phyloP scores from a whole-genome alignment of 2,888 invertebrate species.

The Eurytoma californica region DNA sequence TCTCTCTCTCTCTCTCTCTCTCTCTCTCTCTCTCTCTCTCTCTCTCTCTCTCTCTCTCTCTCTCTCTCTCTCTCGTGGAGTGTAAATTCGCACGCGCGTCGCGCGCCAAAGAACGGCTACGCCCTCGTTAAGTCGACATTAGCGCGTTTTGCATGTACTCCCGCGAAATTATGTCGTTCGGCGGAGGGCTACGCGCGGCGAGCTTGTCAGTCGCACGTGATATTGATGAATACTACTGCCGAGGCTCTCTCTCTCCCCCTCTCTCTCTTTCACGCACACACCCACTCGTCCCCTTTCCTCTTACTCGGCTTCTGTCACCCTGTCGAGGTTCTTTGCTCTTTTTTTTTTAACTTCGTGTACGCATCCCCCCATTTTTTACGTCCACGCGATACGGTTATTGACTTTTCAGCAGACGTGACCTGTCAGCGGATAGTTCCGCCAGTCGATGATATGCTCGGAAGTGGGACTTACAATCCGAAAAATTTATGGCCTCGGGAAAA shows the following conservation, averaged over 20 bases:
- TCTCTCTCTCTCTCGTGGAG: too few species aligned
- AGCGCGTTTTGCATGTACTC: neutral
- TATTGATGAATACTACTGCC: slow-evolving; percentile 3
- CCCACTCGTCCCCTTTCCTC: too few species aligned
- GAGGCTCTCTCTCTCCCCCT: neutral
- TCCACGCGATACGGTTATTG: slow-evolving; percentile 19
- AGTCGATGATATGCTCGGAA: slow-evolving; percentile 7
- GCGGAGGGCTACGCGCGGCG: neutral
- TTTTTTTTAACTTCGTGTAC: slow-evolving; percentile 7
- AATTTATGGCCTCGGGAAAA: slow-evolving; percentile 14
- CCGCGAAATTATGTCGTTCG: slow-evolving; percentile 3
- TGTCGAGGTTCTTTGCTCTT: neutral
- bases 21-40: neutral
- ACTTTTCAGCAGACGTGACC: slow-evolving; percentile 31
- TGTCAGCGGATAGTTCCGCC: slow-evolving; percentile 20
- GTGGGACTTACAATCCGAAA: slow-evolving; percentile 3
- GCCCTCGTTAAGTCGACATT: slow-evolving; percentile 30
- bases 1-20: neutral
- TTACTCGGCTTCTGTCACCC: too few species aligned
- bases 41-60: too few species aligned
- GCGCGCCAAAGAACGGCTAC: neutral
- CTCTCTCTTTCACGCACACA: neutral
- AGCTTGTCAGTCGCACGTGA: slow-evolving; percentile 4
- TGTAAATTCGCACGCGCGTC: too few species aligned
- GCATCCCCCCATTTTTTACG: slow-evolving; percentile 5